phyloP scores from a whole-genome alignment of 2,797 vertebrate species.

The Betta splendens region DNA sequence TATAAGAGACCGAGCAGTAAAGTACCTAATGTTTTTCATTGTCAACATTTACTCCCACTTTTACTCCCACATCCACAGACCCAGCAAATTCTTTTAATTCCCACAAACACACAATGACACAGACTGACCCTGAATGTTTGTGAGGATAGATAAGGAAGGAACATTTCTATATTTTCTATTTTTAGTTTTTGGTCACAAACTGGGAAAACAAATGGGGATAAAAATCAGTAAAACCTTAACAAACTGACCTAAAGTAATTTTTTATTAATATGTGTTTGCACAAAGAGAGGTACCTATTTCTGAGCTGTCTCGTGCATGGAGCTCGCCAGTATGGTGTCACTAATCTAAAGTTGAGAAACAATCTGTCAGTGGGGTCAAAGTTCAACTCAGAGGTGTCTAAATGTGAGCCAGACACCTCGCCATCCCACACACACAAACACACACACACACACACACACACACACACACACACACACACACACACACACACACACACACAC shows the following conservation, averaged over 20 bases:
- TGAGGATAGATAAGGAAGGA: slow-evolving; percentile 1
- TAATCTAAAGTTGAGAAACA: slow-evolving; percentile 36
- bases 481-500: not conserved
- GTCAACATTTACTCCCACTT: slow-evolving; percentile 42
- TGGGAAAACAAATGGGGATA: not conserved
- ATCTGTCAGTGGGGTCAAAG: slow-evolving; percentile 42
- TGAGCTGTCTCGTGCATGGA: not conserved
- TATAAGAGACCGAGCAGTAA: slow-evolving; percentile 3
- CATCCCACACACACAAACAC: slow-evolving; percentile 4
- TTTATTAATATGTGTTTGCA: not conserved
- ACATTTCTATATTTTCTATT: slow-evolving; percentile 20
- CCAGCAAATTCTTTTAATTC: slow-evolving; percentile 36
- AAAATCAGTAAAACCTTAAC: not conserved
- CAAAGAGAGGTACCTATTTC: slow-evolving; percentile 11
- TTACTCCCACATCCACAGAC: too few species aligned
- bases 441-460: slow-evolving; percentile 10
- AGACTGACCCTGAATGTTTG: slow-evolving; percentile 29
- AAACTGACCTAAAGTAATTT: not conserved
- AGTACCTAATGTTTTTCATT: slow-evolving; percentile 55
- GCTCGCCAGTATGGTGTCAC: slow-evolving; percentile 22
- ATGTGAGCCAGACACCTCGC: slow-evolving; percentile 27
- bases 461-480: slow-evolving; percentile 6
- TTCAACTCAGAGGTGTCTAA: slow-evolving; percentile 45
- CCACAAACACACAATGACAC: slow-evolving; percentile 17
- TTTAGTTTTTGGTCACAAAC: slow-evolving; percentile 21